A percentile compares a stretch with the other conserved stretches of the same genome.
These are phyloP conservation scores for Centroberyx gerrardi DNA, from an alignment of 2,797 vertebrate species.

Conservation along the genomic window DNA sequence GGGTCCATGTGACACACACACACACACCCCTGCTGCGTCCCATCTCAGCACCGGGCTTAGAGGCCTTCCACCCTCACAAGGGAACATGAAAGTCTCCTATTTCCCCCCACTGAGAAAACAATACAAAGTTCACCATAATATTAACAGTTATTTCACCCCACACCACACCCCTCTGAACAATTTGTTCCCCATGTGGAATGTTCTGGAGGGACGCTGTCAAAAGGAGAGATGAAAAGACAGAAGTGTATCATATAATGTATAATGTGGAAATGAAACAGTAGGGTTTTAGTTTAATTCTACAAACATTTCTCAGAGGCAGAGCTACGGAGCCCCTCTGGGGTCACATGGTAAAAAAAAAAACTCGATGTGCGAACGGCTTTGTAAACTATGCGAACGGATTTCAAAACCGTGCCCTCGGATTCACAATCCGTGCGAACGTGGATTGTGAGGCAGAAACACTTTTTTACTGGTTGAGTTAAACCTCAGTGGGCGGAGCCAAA, in stretches of 20 bases:
- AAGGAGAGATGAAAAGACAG: not conserved
- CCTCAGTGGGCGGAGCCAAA: too few species aligned
- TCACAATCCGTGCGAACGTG: too few species aligned
- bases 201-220: conserved; percentile 31
- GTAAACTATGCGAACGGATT: too few species aligned
- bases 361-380: too few species aligned
- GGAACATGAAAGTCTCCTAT: conserved; percentile 59
- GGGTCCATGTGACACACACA: conserved; percentile 39
- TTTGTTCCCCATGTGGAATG: conserved; percentile 46
- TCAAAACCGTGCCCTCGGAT: too few species aligned
- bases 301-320: not conserved
- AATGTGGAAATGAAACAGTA: not conserved
- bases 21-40: conserved; percentile 47
- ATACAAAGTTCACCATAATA: conserved; percentile 62
- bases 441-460: not conserved
- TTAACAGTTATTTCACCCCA: conserved; percentile 46
- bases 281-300: not conserved
- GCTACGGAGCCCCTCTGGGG: too few species aligned
- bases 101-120: conserved; percentile 61
- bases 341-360: too few species aligned
- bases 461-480: not conserved
- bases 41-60: conserved; percentile 44
- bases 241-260: not conserved
- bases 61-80: conserved; percentile 39
- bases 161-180: conserved; percentile 55